A percentile compares a stretch with the other conserved stretches of the same genome.
These are phyloP conservation scores for Hippocampus abdominalis DNA, from an alignment of 2,113 vertebrate species.

Conservation along the genomic window DNA sequence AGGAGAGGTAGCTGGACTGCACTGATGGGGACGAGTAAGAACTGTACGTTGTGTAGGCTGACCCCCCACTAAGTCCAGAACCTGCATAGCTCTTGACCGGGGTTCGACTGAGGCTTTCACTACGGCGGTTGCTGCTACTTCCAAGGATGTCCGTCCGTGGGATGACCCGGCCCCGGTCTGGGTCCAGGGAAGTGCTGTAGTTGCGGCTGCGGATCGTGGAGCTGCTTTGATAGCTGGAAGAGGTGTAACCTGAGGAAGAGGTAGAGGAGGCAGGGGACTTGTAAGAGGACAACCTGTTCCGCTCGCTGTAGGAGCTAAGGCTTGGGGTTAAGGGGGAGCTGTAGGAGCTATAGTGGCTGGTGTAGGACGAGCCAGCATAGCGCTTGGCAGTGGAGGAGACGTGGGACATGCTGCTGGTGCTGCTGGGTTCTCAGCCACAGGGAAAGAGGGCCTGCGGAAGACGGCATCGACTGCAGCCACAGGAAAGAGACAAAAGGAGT, in stretches of 20 bases:
- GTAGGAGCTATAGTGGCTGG: constrained; percentile 83
- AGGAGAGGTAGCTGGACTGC: constrained; percentile 75
- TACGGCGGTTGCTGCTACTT: constrained; percentile 67
- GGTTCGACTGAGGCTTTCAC: constrained; percentile 79
- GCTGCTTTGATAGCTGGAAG: constrained; percentile 77
- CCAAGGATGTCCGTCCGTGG: constrained; percentile 77
- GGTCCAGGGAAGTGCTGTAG: constrained; percentile 74
- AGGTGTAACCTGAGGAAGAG: constrained; percentile 66
- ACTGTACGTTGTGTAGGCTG: constrained; percentile 60
- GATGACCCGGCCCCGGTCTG: constrained; percentile 70
- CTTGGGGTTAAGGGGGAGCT: constrained; percentile 77
- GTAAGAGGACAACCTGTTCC: constrained; percentile 74
- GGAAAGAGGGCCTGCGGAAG: constrained; percentile 63
- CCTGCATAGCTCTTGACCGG: constrained; percentile 62
- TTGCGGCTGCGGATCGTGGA: constrained; percentile 67
- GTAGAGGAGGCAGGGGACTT: constrained; percentile 48
- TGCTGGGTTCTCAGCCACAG: constrained; percentile 76
- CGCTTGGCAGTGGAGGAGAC: constrained; percentile 92
- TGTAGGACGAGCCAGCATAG: constrained; percentile 77
- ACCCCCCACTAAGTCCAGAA: constrained; percentile 76
- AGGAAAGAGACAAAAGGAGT: constrained; percentile 38
- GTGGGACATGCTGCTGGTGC: constrained; percentile 80
- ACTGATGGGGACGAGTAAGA: constrained; percentile 57
- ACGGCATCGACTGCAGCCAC: constrained; percentile 82
- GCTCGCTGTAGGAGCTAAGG: constrained; percentile 78